Percentiles rank a stretch among this genome's conserved stretches.
Evolutionary conservation across 2,113 vertebrate genomes (phyloP).

Genomic region (Epinephelus moara): DNA sequence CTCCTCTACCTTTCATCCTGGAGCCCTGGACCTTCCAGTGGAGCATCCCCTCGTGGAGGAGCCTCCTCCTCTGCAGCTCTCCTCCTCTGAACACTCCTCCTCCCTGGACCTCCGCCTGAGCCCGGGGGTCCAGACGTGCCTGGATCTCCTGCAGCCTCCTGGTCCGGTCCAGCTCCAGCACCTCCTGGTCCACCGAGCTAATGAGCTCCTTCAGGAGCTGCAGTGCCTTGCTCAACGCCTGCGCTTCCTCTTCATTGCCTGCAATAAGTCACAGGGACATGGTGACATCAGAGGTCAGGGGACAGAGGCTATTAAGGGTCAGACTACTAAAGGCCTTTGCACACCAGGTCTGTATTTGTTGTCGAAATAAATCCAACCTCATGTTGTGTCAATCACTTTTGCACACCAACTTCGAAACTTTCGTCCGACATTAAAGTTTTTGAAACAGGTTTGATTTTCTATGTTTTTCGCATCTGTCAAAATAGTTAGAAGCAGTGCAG

Average conservation of each 20-base stretch:
- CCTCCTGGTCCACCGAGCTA: constrained; percentile 89
- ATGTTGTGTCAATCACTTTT: no score
- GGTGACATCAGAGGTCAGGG: background rate
- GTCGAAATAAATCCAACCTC: no score
- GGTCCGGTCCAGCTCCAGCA: constrained; percentile 89
- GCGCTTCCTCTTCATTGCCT: constrained; percentile 88
- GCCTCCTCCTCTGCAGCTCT: constrained; percentile 89
- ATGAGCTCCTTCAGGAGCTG: constrained; percentile 89
- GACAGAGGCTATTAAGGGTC: background rate
- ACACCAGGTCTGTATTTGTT: no score
- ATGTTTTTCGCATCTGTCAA: no score
- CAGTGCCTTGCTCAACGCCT: constrained; percentile 82
- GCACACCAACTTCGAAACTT: no score
- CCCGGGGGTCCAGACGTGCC: constrained; percentile 87
- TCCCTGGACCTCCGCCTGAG: constrained; percentile 83
- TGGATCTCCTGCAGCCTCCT: constrained; percentile 92
- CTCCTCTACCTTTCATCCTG: constrained; percentile 88
- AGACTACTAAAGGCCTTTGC: background rate
- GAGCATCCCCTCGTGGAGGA: constrained; percentile 90
- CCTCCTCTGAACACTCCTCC: constrained; percentile 88
- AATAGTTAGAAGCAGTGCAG: no score
- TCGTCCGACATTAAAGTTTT: no score
- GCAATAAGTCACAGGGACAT: background rate
- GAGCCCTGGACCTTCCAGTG: constrained; percentile 90
- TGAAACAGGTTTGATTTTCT: no score